Base-by-base conservation (phyloP, 1,140 invertebrate species). In the Ctenoplectra terminalis region DNA sequence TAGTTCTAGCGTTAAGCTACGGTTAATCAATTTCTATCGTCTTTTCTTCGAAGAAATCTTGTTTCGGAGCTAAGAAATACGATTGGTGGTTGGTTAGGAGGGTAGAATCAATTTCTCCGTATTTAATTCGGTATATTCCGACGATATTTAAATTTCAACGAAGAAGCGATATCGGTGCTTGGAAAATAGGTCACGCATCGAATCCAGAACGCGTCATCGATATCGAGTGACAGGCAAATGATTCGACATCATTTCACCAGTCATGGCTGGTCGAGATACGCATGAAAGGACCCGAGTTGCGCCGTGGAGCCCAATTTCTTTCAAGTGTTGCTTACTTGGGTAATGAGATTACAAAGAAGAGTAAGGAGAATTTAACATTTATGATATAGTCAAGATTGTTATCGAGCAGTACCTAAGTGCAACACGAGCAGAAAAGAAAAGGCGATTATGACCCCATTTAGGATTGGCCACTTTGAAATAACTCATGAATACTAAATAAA, bases 221-320 rank as follows among this genome's bases (percentile, higher is more conserved):
- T 77, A 69, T 69, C 37, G 50, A 43, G 37, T 37, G 74, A 69
- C 64, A 69, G 74, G 37, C 37, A 69, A 77, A 77, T 77, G 74
- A 77, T 77, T 34, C 75, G 64, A 50, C 50, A 40, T 77, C 75
- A 46, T 77, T 69, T 69, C 46, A 43, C 20, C 23, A n/a, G 40
- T 46, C 50, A 67, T 13, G 29, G 17, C 43, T 46, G 64, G n/a
- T 43, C 40, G 29, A 77, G 29, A 58, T 69, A 56, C 40, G 15
- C 37, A 11, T 26, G 50, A 31, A 23, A 34, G 29, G 15, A 34
- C 34, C 40, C 52, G 26, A 31, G 4, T 11, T 1, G 8, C 8
- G 2, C 15, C 5, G n/a, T 20, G 52, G 26, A 13, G 23, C 4
- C 29, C 29, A 29, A 29, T 46, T 48, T 67, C 43, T 31, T 48